Evolutionary conservation across 2,113 vertebrate species (phyloP).

Genomic region (Halichoeres trimaculatus): DNA sequence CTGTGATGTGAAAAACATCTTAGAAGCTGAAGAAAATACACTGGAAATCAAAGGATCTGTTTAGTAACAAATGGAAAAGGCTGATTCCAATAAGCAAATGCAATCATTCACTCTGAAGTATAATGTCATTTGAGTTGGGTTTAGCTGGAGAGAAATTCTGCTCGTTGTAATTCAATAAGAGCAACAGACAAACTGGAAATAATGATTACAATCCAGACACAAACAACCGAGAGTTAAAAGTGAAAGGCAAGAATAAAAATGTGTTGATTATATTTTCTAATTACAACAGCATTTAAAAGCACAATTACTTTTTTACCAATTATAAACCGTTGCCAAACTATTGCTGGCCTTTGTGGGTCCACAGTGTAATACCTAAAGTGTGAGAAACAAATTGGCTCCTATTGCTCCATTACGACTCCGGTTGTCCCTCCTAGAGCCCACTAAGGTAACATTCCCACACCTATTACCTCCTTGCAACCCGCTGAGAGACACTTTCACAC

Average conservation of each 20-base stretch:
- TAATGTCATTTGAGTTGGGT: slow-evolving; percentile 58
- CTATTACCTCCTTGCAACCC: slow-evolving; percentile 53
- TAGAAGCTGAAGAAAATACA: slow-evolving; percentile 17
- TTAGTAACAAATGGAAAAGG: slow-evolving; percentile 27
- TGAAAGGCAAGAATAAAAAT: background rate
- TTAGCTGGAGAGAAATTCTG: slow-evolving; percentile 27
- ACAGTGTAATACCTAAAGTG: slow-evolving; percentile 6
- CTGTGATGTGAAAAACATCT: slow-evolving; percentile 32
- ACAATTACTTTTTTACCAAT: slow-evolving; percentile 5
- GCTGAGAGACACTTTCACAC: slow-evolving; percentile 74
- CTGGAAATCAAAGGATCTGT: slow-evolving; percentile 36
- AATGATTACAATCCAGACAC: background rate
- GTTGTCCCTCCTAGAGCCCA: slow-evolving; percentile 1
- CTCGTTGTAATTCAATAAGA: slow-evolving; percentile 54
- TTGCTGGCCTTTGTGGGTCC: background rate
- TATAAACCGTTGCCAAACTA: background rate
- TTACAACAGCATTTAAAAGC: slow-evolving; percentile 5
- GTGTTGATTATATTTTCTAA: slow-evolving; percentile 39
- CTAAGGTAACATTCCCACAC: slow-evolving; percentile 53
- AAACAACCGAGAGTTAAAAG: slow-evolving; percentile 27
- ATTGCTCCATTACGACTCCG: slow-evolving; percentile 33
- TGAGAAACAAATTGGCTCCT: slow-evolving; percentile 25
- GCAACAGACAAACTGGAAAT: slow-evolving; percentile 31
- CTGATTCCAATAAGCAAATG: slow-evolving; percentile 74
- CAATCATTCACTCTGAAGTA: slow-evolving; percentile 56